A percentile compares a stretch with the other conserved stretches of the same genome.
Conservation (phyloP, 2,888 invertebrate genomes). For the Temnothorax unifasciatus region DNA sequence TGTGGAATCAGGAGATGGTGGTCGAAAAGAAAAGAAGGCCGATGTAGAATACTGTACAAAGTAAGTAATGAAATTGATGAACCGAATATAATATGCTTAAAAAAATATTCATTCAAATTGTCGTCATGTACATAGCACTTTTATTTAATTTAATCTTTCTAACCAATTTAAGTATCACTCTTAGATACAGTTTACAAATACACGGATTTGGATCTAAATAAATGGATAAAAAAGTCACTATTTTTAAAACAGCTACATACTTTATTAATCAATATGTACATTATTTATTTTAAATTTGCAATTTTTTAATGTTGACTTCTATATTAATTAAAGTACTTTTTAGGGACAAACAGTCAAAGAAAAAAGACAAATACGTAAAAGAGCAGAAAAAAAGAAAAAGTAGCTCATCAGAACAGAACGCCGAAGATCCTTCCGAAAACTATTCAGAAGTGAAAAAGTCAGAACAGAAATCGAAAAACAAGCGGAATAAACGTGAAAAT, state of each 20-base stretch:
- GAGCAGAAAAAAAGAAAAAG: constrained; percentile 58
- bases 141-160: not conserved
- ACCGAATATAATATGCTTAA: not conserved
- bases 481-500: constrained; percentile 57
- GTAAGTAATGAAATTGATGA: constrained; percentile 50
- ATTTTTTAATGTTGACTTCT: not conserved
- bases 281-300: not conserved
- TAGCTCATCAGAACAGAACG: constrained; percentile 35
- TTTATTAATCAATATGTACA: not conserved
- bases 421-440: constrained; percentile 14
- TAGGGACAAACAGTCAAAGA: constrained; percentile 55
- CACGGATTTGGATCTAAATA: not conserved
- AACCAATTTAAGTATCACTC: not conserved
- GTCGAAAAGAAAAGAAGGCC: constrained; percentile 58
- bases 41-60: constrained; percentile 56
- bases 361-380: constrained; percentile 52
- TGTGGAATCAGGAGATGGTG: constrained; percentile 41
- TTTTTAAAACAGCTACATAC: not conserved
- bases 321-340: not conserved
- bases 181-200: not conserved
- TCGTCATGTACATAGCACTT: not conserved
- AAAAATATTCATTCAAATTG: not conserved
- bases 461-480: constrained; percentile 62
- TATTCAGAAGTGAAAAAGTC: constrained; percentile 28
- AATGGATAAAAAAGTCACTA: not conserved